phyloP scores from a whole-genome alignment of 2,113 vertebrate genomes.

The Scophthalmus maximus region DNA sequence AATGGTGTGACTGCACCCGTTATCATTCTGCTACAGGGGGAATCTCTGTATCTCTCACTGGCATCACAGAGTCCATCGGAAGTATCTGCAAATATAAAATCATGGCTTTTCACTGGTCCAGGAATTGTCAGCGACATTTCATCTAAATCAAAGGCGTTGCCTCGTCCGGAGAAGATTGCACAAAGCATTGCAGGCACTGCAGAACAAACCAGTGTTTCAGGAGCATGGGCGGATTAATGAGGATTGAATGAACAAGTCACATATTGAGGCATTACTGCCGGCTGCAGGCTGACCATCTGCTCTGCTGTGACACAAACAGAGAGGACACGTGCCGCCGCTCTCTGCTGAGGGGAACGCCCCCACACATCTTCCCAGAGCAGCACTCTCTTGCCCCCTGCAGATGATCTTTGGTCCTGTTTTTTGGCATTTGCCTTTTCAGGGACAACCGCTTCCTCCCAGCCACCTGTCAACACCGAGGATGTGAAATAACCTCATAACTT shows the following conservation, averaged over 20 bases:
- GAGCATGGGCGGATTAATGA: conserved; percentile 61
- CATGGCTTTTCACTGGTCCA: not conserved
- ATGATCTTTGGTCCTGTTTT: conserved; percentile 50
- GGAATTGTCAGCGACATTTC: not conserved
- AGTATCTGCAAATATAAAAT: not conserved
- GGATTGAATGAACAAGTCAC: conserved; percentile 69
- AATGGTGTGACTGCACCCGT: not conserved
- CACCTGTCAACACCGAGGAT: no score
- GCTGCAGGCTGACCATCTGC: conserved; percentile 84
- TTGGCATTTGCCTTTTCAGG: conserved; percentile 25
- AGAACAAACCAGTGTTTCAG: conserved; percentile 37
- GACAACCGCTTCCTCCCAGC: conserved; percentile 19
- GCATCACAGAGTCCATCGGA: not conserved
- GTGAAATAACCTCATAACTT: not conserved
- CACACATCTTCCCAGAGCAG: conserved; percentile 55
- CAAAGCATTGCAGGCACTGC: conserved; percentile 8
- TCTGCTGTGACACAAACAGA: conserved; percentile 83
- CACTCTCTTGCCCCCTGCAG: conserved; percentile 51
- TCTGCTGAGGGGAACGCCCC: conserved; percentile 74
- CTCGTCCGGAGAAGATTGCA: conserved; percentile 1
- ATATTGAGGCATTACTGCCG: conserved; percentile 72
- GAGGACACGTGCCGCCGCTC: conserved; percentile 77
- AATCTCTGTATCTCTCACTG: not conserved
- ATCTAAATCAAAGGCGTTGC: conserved; percentile 12
- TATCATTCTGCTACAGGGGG: not conserved